These are phyloP conservation scores for Brachionus sp. DNA, from an alignment of 1,140 invertebrate genomes.

Conservation along the genomic window DNA sequence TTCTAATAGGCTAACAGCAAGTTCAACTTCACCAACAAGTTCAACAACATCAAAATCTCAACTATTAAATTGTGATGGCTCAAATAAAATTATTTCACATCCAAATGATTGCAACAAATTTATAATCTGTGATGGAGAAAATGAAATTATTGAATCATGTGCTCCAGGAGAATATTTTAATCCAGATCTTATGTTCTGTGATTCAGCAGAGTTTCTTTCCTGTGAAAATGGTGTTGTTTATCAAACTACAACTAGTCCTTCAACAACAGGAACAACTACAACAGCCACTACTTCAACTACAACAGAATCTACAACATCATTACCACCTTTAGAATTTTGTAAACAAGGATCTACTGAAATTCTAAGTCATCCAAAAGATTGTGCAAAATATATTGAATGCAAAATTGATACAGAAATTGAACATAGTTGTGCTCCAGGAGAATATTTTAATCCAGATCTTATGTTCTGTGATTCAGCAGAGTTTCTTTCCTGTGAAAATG, in stretches of 20 bases:
- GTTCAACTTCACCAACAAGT: background rate
- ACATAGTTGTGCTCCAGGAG: background rate
- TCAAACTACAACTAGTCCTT: background rate
- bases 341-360: background rate
- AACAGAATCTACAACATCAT: background rate
- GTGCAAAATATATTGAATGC: background rate
- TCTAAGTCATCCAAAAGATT: background rate
- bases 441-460: background rate
- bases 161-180: background rate
- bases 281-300: background rate
- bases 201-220: background rate
- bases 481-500: background rate
- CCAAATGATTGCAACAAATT: constrained; percentile 1
- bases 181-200: background rate
- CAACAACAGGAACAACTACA: background rate
- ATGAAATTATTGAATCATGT: background rate
- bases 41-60: background rate
- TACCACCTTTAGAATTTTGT: background rate
- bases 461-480: background rate
- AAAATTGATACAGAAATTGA: background rate
- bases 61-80: background rate
- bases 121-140: background rate
- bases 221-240: background rate
- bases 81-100: background rate
- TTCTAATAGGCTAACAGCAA: background rate